A percentile compares a stretch with the other conserved stretches of the same genome.
Evolutionary conservation across 2,797 vertebrate genomes (phyloP).

Genomic region (Calcarius lapponicus): DNA sequence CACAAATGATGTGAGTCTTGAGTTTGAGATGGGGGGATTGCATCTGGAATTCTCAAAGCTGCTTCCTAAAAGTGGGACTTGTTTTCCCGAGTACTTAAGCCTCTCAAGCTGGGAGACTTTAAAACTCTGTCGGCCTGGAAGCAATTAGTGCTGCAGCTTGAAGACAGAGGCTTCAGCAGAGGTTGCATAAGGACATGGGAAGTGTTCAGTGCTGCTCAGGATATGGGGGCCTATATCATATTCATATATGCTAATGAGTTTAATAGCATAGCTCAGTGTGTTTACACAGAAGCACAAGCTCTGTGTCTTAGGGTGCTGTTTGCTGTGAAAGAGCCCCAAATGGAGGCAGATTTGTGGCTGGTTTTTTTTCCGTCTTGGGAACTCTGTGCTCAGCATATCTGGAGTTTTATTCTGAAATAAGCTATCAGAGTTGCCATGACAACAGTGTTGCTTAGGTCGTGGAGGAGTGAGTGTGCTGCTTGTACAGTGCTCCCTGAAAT

Average conservation of each 20-base stretch:
- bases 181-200: not conserved
- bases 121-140: not conserved
- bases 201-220: not conserved
- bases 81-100: not conserved
- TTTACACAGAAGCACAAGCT: not conserved
- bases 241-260: not conserved
- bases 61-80: not conserved
- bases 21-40: not conserved
- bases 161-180: not conserved
- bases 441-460: not conserved
- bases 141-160: not conserved
- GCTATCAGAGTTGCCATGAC: not conserved
- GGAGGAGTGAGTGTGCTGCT: not conserved
- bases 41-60: not conserved
- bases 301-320: not conserved
- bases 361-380: not conserved
- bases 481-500: not conserved
- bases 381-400: not conserved
- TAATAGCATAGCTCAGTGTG: not conserved
- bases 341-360: not conserved
- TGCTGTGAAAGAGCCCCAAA: not conserved
- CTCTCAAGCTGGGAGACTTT: not conserved
- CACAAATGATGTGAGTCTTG: constrained; percentile 87
- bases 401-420: not conserved
- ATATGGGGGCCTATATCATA: not conserved